Evolutionary conservation across 1,140 invertebrate genomes (phyloP).

Genomic region (Harpegnathos saltator): DNA sequence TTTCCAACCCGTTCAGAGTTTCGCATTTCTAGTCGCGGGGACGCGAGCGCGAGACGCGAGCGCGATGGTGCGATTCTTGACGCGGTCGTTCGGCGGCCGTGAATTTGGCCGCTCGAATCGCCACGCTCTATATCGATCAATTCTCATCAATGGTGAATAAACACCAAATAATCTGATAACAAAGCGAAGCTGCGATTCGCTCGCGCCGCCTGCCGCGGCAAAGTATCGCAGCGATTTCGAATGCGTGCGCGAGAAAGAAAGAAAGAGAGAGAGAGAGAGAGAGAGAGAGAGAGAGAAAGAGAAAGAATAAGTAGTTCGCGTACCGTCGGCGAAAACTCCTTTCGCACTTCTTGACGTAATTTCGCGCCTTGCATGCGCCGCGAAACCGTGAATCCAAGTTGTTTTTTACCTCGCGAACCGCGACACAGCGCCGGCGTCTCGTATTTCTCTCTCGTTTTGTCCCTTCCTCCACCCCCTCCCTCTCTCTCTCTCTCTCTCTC

Average conservation of each 20-base stretch:
- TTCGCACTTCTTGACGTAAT: constrained; percentile 53
- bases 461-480: too few species aligned
- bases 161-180: constrained; percentile 49
- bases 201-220: too few species aligned
- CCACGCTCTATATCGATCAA: constrained; percentile 40
- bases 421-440: not conserved
- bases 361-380: constrained; percentile 13
- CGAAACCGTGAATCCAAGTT: constrained; percentile 21
- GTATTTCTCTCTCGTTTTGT: constrained; percentile 1
- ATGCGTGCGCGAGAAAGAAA: not conserved
- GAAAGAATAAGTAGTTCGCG: constrained; percentile 22
- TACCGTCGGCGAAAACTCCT: constrained; percentile 47
- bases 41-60: too few species aligned
- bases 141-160: constrained; percentile 33
- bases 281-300: too few species aligned
- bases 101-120: too few species aligned
- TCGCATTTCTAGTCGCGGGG: too few species aligned
- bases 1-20: too few species aligned
- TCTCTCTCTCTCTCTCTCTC: not conserved
- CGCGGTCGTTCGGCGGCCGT: too few species aligned
- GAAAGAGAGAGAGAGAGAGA: too few species aligned
- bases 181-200: too few species aligned
- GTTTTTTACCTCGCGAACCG: constrained; percentile 29
- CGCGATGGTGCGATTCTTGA: too few species aligned
- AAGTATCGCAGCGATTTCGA: constrained; percentile 31